Conservation (phyloP, 2,113 vertebrate species). For the Ptilorrhoa leucosticta region DNA sequence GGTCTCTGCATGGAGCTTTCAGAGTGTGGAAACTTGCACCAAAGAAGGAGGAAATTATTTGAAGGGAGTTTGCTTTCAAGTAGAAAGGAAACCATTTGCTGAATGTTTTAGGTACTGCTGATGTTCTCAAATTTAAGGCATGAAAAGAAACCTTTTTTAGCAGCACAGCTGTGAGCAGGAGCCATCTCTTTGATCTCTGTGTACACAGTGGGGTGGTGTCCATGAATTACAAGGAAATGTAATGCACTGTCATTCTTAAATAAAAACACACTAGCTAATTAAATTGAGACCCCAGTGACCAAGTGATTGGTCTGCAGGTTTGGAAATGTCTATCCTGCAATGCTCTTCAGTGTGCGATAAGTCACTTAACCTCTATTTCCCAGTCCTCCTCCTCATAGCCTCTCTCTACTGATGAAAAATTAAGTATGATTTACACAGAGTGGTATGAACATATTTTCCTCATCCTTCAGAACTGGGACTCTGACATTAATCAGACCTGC, state of each 20-base stretch:
- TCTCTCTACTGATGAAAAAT: constrained; percentile 9
- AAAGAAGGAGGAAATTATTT: constrained; percentile 3
- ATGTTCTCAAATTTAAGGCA: constrained; percentile 41
- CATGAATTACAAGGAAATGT: constrained; percentile 25
- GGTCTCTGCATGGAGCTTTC: neutral
- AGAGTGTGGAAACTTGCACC: neutral
- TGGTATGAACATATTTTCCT: neutral
- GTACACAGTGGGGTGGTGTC: constrained; percentile 3
- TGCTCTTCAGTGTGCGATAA: neutral
- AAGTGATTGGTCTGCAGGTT: neutral
- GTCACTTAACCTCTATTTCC: constrained; percentile 27
- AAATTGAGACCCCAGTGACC: neutral
- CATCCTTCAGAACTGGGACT: neutral
- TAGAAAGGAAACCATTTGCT: neutral
- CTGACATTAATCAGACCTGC: constrained; percentile 13
- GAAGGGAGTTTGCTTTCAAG: neutral
- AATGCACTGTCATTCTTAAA: constrained; percentile 27
- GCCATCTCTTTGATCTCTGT: constrained; percentile 21
- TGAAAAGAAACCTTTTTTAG: neutral
- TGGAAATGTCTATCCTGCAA: neutral
- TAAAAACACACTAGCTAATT: constrained; percentile 32
- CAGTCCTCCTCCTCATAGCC: neutral
- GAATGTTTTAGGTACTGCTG: constrained; percentile 8
- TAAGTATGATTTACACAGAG: constrained; percentile 21
- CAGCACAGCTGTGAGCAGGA: neutral